A percentile compares a stretch with the other conserved stretches of the same genome.
phyloP scores from a whole-genome alignment of 2,113 vertebrate species.

The Nestor notabilis region DNA sequence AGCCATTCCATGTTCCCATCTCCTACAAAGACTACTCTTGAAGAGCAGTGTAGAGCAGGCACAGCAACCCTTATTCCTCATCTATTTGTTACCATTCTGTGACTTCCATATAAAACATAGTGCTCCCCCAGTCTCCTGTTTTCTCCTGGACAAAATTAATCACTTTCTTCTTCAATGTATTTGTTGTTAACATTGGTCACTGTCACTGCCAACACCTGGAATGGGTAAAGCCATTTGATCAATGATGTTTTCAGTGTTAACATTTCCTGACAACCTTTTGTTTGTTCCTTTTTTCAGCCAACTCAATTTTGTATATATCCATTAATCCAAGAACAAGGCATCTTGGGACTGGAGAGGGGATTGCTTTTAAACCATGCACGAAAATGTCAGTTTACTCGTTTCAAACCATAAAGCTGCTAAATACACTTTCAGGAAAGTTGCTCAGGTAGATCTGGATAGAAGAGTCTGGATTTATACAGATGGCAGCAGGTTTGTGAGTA shows the following conservation, averaged over 20 bases:
- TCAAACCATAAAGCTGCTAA: not conserved
- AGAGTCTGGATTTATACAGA: not conserved
- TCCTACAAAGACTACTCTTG: not conserved
- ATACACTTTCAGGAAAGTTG: not conserved
- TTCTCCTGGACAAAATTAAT: not conserved
- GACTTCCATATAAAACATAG: not conserved
- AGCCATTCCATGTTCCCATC: not conserved
- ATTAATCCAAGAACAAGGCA: not conserved
- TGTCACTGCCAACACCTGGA: not conserved
- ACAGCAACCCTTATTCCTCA: not conserved
- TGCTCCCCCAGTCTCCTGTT: not conserved
- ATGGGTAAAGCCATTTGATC: not conserved
- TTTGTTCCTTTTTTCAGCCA: not conserved
- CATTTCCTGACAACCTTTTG: not conserved
- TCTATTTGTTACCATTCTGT: not conserved
- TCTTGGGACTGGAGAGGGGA: not conserved
- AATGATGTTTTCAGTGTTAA: not conserved
- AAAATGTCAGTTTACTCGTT: not conserved
- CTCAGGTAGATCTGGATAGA: not conserved
- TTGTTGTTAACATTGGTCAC: not conserved
- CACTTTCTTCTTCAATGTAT: not conserved
- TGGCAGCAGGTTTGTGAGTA: not conserved
- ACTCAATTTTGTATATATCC: not conserved
- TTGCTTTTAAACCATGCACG: not conserved
- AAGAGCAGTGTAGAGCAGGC: not conserved